Evolutionary conservation across 2,888 invertebrate genomes (phyloP), one percentile per base, ranked within the genome.

Genomic region (Ophonus ardosiacus): DNA sequence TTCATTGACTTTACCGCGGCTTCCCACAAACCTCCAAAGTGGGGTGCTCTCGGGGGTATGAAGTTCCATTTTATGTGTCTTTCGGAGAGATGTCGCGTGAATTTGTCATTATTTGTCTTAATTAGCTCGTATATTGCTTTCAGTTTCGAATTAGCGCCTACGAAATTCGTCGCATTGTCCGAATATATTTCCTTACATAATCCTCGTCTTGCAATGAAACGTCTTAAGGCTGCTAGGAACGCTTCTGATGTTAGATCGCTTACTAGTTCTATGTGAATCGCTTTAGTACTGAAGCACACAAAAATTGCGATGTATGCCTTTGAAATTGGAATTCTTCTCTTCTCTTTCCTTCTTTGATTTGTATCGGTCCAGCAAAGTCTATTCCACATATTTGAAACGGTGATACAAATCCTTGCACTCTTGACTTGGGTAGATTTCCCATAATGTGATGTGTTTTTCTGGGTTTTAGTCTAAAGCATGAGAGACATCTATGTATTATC

Each of bases 361-460:
- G 85, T 17, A 87, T 10, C 4, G 87, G 87, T 7, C 87, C 87
- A 1, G 86, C 86, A 59, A 86, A 87, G 51, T 87, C 87, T 7
- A 86, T 82, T 18, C 87, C 86, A 0, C 68, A 13, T 7, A 7
- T 85, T 1, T 86, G 65, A 86, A 91, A 91, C 1, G 90, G 89
- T 5, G 85, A 40, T 0, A 40, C 7, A 0, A 85, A 85, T 5
- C 86, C 85, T 3, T 84, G 85, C 1, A 90, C 87, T 81, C 91
- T 85, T 7, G 88, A 87, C 0, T 38, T 8, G 0, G 91, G 90
- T n/a, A 90, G 86, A 24, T 89, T 86, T 0, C 89, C 88, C 90
- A 90, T 90, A 13, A 90, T 87, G 57, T 89, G 88, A 5, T 86
- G 78, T 31, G 86, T 86, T 0, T 87, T 21, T 17, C 59, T 74